Evolutionary conservation across 2,888 invertebrate species (phyloP).

Genomic region (Glomeris marginata): DNA sequence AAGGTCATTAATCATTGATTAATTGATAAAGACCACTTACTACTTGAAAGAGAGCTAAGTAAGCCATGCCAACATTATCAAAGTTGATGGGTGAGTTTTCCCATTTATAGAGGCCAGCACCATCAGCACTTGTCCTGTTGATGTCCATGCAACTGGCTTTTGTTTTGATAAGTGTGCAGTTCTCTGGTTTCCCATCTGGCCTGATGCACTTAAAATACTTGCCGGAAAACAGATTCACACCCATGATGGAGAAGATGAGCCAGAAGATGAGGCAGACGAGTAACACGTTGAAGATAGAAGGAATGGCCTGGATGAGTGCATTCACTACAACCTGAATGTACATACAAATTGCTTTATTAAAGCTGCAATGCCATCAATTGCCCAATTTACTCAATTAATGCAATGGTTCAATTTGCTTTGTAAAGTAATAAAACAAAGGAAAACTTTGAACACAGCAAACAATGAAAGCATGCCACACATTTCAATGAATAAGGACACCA

Average conservation of each 20-base stretch:
- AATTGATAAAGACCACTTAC: conserved; percentile 20
- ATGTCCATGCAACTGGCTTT: conserved; percentile 39
- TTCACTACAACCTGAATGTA: conserved; percentile 82
- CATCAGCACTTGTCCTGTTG: background rate
- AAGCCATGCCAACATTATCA: conserved; percentile 94
- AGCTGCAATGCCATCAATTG: too few relatives aligned
- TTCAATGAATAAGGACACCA: too few relatives aligned
- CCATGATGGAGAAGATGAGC: conserved; percentile 99
- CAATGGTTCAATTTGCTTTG: too few relatives aligned
- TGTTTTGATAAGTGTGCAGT: conserved; percentile 77
- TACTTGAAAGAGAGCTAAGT: conserved; percentile 94
- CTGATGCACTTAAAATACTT: conserved; percentile 92
- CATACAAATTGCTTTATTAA: too few relatives aligned
- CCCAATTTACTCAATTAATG: too few relatives aligned
- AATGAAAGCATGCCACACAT: too few relatives aligned
- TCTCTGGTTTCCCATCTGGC: conserved; percentile 40
- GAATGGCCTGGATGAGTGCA: conserved; percentile 96
- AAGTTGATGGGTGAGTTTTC: conserved; percentile 95
- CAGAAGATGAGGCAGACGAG: conserved; percentile 98
- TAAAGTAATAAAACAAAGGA: too few relatives aligned
- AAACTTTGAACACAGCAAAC: too few relatives aligned
- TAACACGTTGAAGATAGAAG: conserved; percentile 98
- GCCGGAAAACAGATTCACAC: conserved; percentile 94
- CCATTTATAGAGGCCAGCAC: conserved; percentile 57
- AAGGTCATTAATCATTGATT: background rate